Evolutionary conservation across 1,140 invertebrate species (phyloP).

Genomic region (Battus philenor): DNA sequence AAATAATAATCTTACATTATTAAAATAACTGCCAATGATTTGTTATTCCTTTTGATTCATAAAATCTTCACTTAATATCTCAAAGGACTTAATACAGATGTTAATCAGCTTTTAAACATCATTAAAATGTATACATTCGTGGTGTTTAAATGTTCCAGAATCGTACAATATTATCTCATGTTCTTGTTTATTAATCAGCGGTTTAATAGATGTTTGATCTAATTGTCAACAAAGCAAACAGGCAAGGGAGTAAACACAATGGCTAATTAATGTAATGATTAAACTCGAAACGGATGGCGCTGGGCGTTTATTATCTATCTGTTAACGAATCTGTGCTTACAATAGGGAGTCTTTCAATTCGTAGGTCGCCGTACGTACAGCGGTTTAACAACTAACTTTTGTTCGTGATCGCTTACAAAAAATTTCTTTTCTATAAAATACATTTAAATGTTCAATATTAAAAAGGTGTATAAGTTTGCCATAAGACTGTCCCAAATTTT

Average conservation of each 20-base stretch:
- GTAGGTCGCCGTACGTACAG: too few species aligned
- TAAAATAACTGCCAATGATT: too few species aligned
- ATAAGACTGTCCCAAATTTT: too few species aligned
- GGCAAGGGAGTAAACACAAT: conserved; percentile 54
- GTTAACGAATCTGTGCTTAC: too few species aligned
- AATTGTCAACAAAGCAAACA: conserved; percentile 64
- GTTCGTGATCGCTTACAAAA: too few species aligned
- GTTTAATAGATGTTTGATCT: conserved; percentile 58
- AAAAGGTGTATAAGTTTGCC: too few species aligned
- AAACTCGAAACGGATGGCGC: conserved; percentile 58
- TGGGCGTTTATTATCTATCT: conserved; percentile 57
- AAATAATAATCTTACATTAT: too few species aligned
- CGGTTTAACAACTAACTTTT: too few species aligned
- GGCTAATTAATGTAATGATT: conserved; percentile 70
- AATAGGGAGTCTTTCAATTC: too few species aligned
- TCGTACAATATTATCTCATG: conserved; percentile 18
- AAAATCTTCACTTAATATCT: conserved; percentile 1
- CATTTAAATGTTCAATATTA: too few species aligned
- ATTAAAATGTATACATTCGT: conserved; percentile 9
- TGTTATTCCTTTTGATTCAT: too few species aligned
- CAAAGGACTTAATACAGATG: conserved; percentile 6
- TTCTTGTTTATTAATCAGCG: conserved; percentile 50
- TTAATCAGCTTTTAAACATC: conserved; percentile 8
- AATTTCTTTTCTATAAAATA: too few species aligned
- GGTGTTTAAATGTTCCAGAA: conserved; percentile 4